A percentile compares a stretch with the other conserved stretches of the same genome.
Conservation (phyloP, 2,888 invertebrate genomes). For the Sesamia inferens region DNA sequence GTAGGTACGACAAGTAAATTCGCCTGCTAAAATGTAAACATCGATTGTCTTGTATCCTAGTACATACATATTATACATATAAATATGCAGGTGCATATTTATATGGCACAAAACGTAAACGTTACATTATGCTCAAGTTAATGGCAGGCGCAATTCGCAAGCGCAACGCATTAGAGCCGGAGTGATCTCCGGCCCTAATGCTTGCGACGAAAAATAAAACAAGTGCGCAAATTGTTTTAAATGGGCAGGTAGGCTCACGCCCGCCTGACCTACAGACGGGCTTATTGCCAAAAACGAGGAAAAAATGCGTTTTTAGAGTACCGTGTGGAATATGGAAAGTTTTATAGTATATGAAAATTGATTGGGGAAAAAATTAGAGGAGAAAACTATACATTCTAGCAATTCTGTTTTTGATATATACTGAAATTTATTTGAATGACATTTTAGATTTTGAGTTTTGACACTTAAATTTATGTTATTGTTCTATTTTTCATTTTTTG, state of each 20-base stretch:
- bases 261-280: slow-evolving; percentile 87
- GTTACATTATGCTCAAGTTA: slow-evolving; percentile 71
- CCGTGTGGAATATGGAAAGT: slow-evolving; percentile 43
- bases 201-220: slow-evolving; percentile 76
- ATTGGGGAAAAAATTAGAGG: neutral
- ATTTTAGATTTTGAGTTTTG: too few species aligned
- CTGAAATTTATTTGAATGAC: too few species aligned
- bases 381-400: too few species aligned
- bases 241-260: slow-evolving; percentile 86
- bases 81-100: neutral
- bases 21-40: neutral
- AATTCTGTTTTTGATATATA: neutral
- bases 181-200: slow-evolving; percentile 79
- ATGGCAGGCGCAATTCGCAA: slow-evolving; percentile 76
- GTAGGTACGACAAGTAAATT: neutral
- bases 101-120: slow-evolving; percentile 60
- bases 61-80: neutral
- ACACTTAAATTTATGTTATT: too few species aligned
- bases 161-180: too few species aligned
- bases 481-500: too few species aligned
- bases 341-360: neutral
- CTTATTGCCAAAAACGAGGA: slow-evolving; percentile 79
- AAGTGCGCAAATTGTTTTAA: slow-evolving; percentile 88
- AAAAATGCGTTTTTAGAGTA: slow-evolving; percentile 71
- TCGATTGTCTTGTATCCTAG: slow-evolving; percentile 17